A percentile compares a stretch with the other conserved stretches of the same genome.
phyloP scores from a whole-genome alignment of 2,113 vertebrate genomes.

The Willisornis vidua region DNA sequence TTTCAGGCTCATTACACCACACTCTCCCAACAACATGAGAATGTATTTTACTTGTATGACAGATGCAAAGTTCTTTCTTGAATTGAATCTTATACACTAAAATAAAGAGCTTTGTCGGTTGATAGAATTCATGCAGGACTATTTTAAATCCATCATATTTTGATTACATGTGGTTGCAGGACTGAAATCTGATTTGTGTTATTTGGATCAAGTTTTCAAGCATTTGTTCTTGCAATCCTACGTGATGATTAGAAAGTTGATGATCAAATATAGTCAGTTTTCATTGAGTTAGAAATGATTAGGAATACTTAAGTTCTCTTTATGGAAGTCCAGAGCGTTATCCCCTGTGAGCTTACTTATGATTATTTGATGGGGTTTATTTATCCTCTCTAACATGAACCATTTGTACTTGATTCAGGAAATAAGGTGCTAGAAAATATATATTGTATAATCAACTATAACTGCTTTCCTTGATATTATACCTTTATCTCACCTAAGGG shows the following conservation, averaged over 20 bases:
- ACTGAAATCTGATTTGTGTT: neutral
- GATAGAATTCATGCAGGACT: neutral
- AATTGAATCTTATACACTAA: neutral
- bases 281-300: neutral
- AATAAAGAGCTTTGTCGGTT: neutral
- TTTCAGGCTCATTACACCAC: neutral
- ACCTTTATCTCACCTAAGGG: neutral
- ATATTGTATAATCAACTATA: neutral
- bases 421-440: neutral
- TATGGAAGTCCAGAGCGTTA: neutral
- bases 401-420: neutral
- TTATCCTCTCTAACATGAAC: neutral
- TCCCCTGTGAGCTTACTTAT: neutral
- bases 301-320: neutral
- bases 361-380: neutral
- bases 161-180: neutral
- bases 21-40: neutral
- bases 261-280: neutral
- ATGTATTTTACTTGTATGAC: neutral
- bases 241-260: neutral
- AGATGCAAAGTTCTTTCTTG: neutral
- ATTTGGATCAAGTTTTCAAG: neutral
- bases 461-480: neutral
- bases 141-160: neutral
- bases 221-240: neutral